Evolutionary conservation across 1,140 invertebrate genomes (phyloP), one percentile per base, ranked within the genome.

Genomic region (Trichonephila clavipes): DNA sequence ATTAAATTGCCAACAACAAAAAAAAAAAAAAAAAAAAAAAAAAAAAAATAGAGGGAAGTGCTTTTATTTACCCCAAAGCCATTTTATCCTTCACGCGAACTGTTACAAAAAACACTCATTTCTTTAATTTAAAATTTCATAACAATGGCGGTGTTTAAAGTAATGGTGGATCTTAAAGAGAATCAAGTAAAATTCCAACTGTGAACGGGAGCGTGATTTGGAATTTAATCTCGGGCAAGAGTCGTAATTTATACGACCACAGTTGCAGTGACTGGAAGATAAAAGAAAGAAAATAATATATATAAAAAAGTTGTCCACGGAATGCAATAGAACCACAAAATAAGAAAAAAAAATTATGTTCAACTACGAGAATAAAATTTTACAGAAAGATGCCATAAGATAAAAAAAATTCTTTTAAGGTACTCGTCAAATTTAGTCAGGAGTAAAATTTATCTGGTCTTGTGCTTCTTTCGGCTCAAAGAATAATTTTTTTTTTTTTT

Each of bases 371-470:
- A 69, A 69, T 69, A 69, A 69, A 69, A 69, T 24, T 24, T 69
- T 69, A 21, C 24, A 10, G 66, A 69, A 69, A 69, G 51, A 51
- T 51, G 51, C 51, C 7, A 69, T 69, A 21, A 6, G 24, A 69
- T 21, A 10, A 69, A 69, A 24, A 40, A 40, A 69, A n/a, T n/a
- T 69, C n/a, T 21, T 69, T 69, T 69, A 69, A 69, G n/a, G n/a
- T 69, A 69, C 66, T 69, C 66, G 66, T 69, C 66, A 69, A 69
- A 69, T 69, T 69, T 69, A 69, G 66, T 69, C 66, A 69, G 14
- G 66, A 69, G 66, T 69, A 69, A 69, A 69, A 69, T 69, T 69
- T 69, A 69, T 69, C 66, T 69, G n/a, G 66, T 69, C 66, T 69
- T 69, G 28, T 28, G 66, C 66, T 69, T 69, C 21, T 69, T 69